These are phyloP conservation scores for Lasioglossum baleicum DNA, from an alignment of 1,140 invertebrate genomes.

Conservation along the genomic window DNA sequence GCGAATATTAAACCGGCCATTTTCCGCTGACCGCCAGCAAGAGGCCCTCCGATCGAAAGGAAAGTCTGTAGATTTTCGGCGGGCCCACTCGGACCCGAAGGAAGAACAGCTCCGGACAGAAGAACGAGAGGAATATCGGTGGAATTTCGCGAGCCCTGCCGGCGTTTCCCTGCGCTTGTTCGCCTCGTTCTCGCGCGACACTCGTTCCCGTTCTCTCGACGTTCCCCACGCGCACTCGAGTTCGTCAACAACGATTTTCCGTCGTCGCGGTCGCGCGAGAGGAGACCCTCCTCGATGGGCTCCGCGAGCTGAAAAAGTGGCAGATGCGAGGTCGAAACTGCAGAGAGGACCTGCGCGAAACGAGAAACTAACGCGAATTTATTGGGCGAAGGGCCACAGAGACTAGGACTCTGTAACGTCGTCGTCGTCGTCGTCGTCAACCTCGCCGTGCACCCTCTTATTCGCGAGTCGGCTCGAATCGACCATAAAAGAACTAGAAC, in stretches of 20 bases:
- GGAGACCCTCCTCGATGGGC: constrained; percentile 30
- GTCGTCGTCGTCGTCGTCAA: too few relatives aligned
- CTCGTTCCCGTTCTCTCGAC: constrained; percentile 32
- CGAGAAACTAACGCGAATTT: background rate
- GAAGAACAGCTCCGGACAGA: too few relatives aligned
- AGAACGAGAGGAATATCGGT: too few relatives aligned
- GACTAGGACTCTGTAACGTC: too few relatives aligned
- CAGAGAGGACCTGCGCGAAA: background rate
- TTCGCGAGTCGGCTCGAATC: background rate
- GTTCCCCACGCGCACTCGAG: constrained; percentile 48
- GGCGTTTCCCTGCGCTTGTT: background rate
- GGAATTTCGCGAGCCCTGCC: too few relatives aligned
- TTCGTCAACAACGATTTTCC: constrained; percentile 61
- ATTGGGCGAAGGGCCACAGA: background rate
- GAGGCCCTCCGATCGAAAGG: too few relatives aligned
- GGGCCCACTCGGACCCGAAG: too few relatives aligned
- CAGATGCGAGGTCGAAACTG: constrained; percentile 2
- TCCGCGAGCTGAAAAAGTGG: constrained; percentile 16
- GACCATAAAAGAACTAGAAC: background rate
- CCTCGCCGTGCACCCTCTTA: too few relatives aligned
- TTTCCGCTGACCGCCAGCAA: background rate
- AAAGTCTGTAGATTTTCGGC: too few relatives aligned
- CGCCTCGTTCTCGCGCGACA: constrained; percentile 19
- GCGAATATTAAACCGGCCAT: background rate
- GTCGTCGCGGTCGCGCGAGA: constrained; percentile 49